phyloP scores from a whole-genome alignment of 2,888 invertebrate species.

The Melanotus villosus region DNA sequence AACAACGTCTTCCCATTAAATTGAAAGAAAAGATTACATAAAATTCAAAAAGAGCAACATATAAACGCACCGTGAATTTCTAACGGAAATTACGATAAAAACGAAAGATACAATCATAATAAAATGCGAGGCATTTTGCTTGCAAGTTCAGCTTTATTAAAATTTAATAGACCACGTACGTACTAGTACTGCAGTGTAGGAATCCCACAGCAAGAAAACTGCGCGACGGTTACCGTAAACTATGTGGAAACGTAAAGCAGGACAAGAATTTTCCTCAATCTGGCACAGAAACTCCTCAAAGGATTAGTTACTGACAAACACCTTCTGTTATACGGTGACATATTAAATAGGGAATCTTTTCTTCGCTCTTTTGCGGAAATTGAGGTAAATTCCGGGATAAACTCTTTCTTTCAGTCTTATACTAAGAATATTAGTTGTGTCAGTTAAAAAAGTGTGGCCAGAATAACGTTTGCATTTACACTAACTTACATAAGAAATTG shows the following conservation, averaged over 20 bases:
- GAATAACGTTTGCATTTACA: too few relatives aligned
- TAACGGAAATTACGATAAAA: too few relatives aligned
- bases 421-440: too few relatives aligned
- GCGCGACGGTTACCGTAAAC: background rate
- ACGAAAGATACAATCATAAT: background rate
- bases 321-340: background rate
- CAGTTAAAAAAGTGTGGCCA: too few relatives aligned
- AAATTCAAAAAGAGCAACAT: too few relatives aligned
- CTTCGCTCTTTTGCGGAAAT: background rate
- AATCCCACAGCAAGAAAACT: background rate
- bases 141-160: conserved; percentile 3
- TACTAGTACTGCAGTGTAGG: background rate
- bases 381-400: background rate
- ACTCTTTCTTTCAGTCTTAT: background rate
- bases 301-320: conserved; percentile 13
- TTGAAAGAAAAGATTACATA: too few relatives aligned
- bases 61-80: too few relatives aligned
- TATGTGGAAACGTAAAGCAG: background rate
- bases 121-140: conserved; percentile 4
- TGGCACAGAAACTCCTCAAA: background rate
- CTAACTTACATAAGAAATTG: too few relatives aligned
- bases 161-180: conserved; percentile 8
- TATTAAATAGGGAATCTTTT: background rate
- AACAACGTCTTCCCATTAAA: too few relatives aligned
- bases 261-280: background rate